phyloP scores from a whole-genome alignment of 2,113 vertebrate species.

The Neopipo cinnamomea region DNA sequence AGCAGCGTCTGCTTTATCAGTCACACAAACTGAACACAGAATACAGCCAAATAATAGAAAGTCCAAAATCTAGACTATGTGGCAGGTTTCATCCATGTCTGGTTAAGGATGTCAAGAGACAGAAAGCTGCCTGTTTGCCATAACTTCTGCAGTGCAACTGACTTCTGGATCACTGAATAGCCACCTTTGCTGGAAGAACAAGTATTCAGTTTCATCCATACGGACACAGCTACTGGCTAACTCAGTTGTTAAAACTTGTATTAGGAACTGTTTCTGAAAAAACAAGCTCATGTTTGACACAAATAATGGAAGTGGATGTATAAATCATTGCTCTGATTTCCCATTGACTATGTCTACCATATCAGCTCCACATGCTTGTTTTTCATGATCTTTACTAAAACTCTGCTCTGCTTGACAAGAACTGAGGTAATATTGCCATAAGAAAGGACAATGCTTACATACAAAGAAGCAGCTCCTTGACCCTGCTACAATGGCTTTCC shows the following conservation, averaged over 20 bases:
- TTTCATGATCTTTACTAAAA: neutral
- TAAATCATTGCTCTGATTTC: neutral
- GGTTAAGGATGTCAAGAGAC: neutral
- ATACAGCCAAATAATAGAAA: neutral
- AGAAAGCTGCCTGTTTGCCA: neutral
- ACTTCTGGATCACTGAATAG: neutral
- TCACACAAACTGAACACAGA: neutral
- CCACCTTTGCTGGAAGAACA: neutral
- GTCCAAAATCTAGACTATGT: neutral
- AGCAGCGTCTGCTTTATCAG: neutral
- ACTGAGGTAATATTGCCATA: neutral
- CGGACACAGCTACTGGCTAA: neutral
- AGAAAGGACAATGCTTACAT: neutral
- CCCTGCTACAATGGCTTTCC: neutral
- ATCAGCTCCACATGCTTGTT: neutral
- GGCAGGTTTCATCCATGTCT: neutral
- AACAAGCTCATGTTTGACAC: neutral
- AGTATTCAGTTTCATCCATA: neutral
- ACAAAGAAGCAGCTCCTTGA: neutral
- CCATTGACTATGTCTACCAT: neutral
- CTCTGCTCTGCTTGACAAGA: neutral
- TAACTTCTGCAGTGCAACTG: neutral
- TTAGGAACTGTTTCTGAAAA: neutral
- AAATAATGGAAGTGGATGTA: neutral
- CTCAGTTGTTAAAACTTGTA: neutral